Evolutionary conservation across 2,113 vertebrate genomes (phyloP).

Genomic region (Tylochromis polylepis): DNA sequence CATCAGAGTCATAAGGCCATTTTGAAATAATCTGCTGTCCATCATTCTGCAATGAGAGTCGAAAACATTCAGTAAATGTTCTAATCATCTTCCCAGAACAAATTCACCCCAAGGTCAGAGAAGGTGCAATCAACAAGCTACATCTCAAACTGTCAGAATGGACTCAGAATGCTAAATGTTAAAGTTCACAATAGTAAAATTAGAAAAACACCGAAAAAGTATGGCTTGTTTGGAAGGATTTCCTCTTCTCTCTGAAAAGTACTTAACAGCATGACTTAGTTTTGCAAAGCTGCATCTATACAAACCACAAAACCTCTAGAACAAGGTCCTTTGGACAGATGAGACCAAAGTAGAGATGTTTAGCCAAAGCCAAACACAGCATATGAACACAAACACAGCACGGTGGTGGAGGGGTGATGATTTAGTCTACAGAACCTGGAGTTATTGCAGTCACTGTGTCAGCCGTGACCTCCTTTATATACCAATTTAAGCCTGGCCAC

Average conservation of each 20-base stretch:
- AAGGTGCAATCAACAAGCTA: not conserved
- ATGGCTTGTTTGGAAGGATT: not conserved
- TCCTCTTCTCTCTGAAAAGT: not conserved
- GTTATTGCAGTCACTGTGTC: not conserved
- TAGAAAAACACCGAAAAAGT: not conserved
- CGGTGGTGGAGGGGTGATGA: not conserved
- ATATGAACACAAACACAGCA: not conserved
- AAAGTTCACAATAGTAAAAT: too few relatives aligned
- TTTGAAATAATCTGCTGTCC: not conserved
- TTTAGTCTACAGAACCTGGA: not conserved
- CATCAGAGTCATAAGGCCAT: not conserved
- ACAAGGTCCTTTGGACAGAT: not conserved
- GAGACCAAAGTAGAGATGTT: not conserved
- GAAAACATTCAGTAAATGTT: not conserved
- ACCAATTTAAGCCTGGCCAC: not conserved
- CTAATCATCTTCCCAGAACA: not conserved
- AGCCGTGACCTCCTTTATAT: not conserved
- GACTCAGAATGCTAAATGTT: too few relatives aligned
- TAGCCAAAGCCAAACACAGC: not conserved
- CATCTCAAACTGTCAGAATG: not conserved
- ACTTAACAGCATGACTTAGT: not conserved
- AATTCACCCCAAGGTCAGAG: not conserved
- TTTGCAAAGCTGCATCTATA: not conserved
- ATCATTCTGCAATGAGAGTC: not conserved
- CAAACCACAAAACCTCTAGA: not conserved